A percentile compares a stretch with the other conserved stretches of the same genome.
These are phyloP conservation scores for Triplophysa yarkandensis DNA, from an alignment of 2,797 vertebrate species.

Conservation along the genomic window DNA sequence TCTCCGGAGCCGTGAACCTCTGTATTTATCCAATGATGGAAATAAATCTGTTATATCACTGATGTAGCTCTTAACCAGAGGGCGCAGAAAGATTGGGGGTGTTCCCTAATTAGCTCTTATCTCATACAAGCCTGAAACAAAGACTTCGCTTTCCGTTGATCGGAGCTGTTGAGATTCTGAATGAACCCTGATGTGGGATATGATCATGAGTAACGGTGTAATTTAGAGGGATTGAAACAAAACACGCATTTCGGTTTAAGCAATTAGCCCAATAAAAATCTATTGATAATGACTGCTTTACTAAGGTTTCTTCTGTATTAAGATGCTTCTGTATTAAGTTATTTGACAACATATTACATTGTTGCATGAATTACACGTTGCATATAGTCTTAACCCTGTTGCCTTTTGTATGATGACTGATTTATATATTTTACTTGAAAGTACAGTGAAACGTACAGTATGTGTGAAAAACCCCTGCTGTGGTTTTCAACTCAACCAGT, in stretches of 20 bases:
- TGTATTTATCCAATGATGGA: background rate
- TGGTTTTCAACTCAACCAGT: background rate
- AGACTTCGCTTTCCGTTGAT: slow-evolving; percentile 57
- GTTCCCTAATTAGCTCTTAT: slow-evolving; percentile 67
- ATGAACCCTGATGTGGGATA: slow-evolving; percentile 20
- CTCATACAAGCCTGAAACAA: slow-evolving; percentile 60
- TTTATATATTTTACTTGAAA: background rate
- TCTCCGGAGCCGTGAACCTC: background rate
- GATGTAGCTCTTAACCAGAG: slow-evolving; percentile 26
- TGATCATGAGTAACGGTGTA: background rate
- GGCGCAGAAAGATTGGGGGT: slow-evolving; percentile 46
- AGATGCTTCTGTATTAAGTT: slow-evolving; percentile 14
- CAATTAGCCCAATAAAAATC: slow-evolving; percentile 26
- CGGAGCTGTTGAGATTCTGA: slow-evolving; percentile 30
- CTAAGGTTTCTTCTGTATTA: background rate
- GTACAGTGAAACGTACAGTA: background rate
- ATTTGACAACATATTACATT: background rate
- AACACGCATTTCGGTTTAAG: slow-evolving; percentile 25
- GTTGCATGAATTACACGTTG: background rate
- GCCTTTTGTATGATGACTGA: background rate
- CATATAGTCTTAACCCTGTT: background rate
- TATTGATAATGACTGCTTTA: background rate
- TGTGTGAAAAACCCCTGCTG: background rate
- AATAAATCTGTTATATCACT: slow-evolving; percentile 13
- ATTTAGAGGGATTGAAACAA: slow-evolving; percentile 44